Evolutionary conservation across 2,113 vertebrate species (phyloP).

Genomic region (Channa argus): DNA sequence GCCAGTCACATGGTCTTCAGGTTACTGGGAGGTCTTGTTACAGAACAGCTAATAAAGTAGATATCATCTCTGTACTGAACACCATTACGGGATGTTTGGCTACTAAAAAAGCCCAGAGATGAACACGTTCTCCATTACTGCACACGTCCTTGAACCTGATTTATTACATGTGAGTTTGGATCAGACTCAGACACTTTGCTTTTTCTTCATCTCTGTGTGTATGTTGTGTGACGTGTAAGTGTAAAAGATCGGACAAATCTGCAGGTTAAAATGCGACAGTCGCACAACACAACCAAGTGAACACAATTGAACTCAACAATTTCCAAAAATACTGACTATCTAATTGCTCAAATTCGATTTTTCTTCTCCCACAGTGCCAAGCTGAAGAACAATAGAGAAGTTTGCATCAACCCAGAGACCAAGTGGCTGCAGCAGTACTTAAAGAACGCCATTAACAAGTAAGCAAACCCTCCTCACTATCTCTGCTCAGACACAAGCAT

Average conservation of each 20-base stretch:
- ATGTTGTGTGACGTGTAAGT: background rate
- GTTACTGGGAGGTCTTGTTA: slow-evolving; percentile 28
- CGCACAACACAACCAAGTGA: no score
- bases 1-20: background rate
- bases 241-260: no score
- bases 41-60: slow-evolving; percentile 5
- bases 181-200: background rate
- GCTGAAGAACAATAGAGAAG: slow-evolving; percentile 96
- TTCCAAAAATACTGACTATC: background rate
- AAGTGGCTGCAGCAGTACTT: slow-evolving; percentile 99
- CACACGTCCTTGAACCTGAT: slow-evolving; percentile 24
- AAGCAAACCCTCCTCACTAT: slow-evolving; percentile 75
- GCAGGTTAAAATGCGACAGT: no score
- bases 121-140: slow-evolving; percentile 10
- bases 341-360: background rate
- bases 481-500: slow-evolving; percentile 21
- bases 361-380: slow-evolving; percentile 85
- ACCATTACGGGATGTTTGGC: slow-evolving; percentile 3
- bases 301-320: background rate
- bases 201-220: background rate
- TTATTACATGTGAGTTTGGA: slow-evolving; percentile 26
- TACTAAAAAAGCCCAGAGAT: slow-evolving; percentile 18
- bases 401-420: slow-evolving; percentile 96
- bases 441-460: slow-evolving; percentile 99
- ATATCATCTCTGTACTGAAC: slow-evolving; percentile 19